Base-by-base conservation (phyloP, 2,888 invertebrate genomes). In the Bedellia somnulentella region DNA sequence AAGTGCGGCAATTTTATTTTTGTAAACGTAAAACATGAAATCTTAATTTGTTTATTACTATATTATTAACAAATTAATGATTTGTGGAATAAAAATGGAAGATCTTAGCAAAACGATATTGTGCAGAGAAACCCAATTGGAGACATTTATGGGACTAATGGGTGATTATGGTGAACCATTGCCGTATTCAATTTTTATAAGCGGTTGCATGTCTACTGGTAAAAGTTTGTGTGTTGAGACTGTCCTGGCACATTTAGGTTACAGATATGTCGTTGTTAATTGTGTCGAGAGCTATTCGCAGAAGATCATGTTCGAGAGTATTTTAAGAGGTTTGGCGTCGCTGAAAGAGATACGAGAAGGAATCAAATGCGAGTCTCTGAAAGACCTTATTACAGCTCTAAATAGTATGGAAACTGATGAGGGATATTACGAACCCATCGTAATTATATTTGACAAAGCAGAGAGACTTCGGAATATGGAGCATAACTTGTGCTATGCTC, bases 121-220 rank as follows among this genome's bases (percentile, higher is more conserved):
- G 6, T 80, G 80, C 44, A 63, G 81, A 43, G 70, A 78, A 27
- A 58, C 51, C 36, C 64, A 79, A 42, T 52, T 81, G 39, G 55
- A 49, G 31, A 61, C 61, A 41, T 52, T 81, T 36, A 64, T 75
- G 35, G 63, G 73, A 46, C 56, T 80, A 30, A 54, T 81, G 11
- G 81, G 80, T 2, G 68, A 77, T 37, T 49, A 56, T 29, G 77
- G 80, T 38, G 86, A 86, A 51, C 77, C 81, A 12, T 70, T 86
- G 49, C 85, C 86, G 12, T 71, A 81, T 40, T 80, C 83, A 40
- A 61, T 93, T 44, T 91, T 88, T 67, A 45, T 92, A 31, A 86
- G 85, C 54, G 93, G 93, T n/a, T 86, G 86, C 52, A 83, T 89
- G 41, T 86, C 88, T 6, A 88, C 88, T 13, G 93, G 93, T 15